phyloP scores from a whole-genome alignment of 1,140 invertebrate genomes.

The Gryllus bimaculatus region DNA sequence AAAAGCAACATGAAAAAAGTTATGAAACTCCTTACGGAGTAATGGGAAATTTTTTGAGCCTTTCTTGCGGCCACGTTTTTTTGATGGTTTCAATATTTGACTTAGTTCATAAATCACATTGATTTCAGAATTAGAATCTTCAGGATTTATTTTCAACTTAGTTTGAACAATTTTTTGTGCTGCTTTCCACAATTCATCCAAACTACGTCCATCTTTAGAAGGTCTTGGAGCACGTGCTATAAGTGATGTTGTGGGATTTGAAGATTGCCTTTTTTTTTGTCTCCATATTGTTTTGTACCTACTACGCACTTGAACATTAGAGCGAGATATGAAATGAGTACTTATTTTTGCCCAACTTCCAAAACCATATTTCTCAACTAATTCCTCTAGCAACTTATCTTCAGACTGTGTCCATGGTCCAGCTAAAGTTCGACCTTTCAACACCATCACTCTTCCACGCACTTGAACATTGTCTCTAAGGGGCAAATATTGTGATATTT shows the following conservation, averaged over 20 bases:
- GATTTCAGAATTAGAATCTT: not conserved
- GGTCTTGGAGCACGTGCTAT: not conserved
- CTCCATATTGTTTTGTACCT: not conserved
- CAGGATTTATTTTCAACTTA: not conserved
- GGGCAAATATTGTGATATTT: constrained; percentile 40
- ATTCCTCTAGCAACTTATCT: constrained; percentile 34
- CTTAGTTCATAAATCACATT: not conserved
- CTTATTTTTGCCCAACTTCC: constrained; percentile 36
- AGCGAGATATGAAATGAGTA: not conserved
- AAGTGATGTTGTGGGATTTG: not conserved
- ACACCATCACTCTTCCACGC: constrained; percentile 39
- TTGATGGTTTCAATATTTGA: not conserved
- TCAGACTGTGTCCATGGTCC: constrained; percentile 38
- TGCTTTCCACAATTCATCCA: not conserved
- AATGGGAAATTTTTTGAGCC: not conserved
- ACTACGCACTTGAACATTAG: not conserved
- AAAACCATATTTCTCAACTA: constrained; percentile 32
- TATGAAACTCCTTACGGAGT: not conserved
- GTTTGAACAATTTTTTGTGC: not conserved
- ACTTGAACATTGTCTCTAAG: constrained; percentile 42
- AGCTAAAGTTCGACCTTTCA: constrained; percentile 32
- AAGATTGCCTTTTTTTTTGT: not conserved
- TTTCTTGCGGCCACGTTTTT: not conserved
- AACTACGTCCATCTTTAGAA: not conserved
- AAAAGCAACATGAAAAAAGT: not conserved